phyloP scores from a whole-genome alignment of 2,888 invertebrate genomes.

The Drosophila colorata region DNA sequence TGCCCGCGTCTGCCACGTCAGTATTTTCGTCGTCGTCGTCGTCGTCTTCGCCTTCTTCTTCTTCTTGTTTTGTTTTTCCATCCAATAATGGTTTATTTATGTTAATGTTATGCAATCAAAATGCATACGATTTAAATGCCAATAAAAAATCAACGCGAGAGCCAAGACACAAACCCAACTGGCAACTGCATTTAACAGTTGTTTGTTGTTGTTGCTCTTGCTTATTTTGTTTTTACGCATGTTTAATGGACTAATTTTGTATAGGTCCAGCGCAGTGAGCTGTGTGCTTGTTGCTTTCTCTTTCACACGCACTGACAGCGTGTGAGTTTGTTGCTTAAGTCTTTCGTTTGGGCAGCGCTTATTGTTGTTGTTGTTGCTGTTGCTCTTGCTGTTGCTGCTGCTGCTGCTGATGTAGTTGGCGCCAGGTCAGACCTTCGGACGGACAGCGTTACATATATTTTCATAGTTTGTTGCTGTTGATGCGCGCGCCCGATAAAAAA shows the following conservation, averaged over 20 bases:
- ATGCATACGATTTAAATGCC: conserved; percentile 82
- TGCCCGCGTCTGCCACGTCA: conserved; percentile 19
- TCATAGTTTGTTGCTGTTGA: conserved; percentile 78
- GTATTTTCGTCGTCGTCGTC: conserved; percentile 2
- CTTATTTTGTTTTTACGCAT: conserved; percentile 72
- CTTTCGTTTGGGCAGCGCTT: conserved; percentile 56
- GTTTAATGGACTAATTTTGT: conserved; percentile 80
- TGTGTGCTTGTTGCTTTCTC: conserved; percentile 44
- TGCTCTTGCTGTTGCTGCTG: conserved; percentile 28
- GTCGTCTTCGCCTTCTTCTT: neutral
- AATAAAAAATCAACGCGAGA: conserved; percentile 79
- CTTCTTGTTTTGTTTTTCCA: conserved; percentile 12
- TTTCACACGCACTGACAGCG: conserved; percentile 58
- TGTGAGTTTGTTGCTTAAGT: conserved; percentile 73
- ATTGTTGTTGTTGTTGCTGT: conserved; percentile 20
- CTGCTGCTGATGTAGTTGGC: conserved; percentile 64
- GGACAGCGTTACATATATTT: conserved; percentile 72
- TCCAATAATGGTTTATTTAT: conserved; percentile 82
- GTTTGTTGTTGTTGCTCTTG: conserved; percentile 45
- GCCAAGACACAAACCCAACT: conserved; percentile 52
- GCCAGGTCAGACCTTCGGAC: conserved; percentile 69
- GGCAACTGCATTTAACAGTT: conserved; percentile 68
- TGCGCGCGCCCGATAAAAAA: conserved; percentile 74
- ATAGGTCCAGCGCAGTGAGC: conserved; percentile 25
- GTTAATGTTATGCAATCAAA: conserved; percentile 83